Conservation (phyloP, 2,888 invertebrate species). For the Doris montereyensis region DNA sequence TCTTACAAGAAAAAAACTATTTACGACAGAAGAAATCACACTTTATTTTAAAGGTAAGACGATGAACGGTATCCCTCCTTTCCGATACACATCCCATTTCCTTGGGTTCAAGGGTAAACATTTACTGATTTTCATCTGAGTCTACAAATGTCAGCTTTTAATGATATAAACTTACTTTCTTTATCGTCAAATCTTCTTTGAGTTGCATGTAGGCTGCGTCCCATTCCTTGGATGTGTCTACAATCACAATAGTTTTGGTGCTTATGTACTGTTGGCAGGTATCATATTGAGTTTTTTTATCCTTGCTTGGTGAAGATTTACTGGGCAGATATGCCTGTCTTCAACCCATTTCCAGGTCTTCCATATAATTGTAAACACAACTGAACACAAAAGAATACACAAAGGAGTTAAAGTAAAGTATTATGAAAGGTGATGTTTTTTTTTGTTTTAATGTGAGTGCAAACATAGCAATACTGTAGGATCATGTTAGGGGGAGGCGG, state of each 20-base stretch:
- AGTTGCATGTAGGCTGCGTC: conserved; percentile 46
- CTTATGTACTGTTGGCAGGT: background rate
- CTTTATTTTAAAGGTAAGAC: too few relatives aligned
- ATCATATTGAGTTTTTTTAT: background rate
- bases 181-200: conserved; percentile 29
- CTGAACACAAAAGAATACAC: conserved; percentile 14
- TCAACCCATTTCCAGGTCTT: conserved; percentile 12
- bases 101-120: too few relatives aligned
- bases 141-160: background rate
- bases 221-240: conserved; percentile 47
- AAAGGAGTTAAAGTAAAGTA: too few relatives aligned
- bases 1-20: background rate
- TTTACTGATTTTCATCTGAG: background rate
- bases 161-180: conserved; percentile 30
- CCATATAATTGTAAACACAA: background rate
- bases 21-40: too few relatives aligned
- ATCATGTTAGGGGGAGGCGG: too few relatives aligned
- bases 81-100: too few relatives aligned
- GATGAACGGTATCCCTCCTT: background rate
- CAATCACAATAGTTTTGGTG: conserved; percentile 15
- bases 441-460: too few relatives aligned
- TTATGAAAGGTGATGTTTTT: too few relatives aligned
- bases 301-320: background rate
- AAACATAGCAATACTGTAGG: too few relatives aligned
- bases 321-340: background rate